A percentile compares a stretch with the other conserved stretches of the same genome.
phyloP scores from a whole-genome alignment of 1,140 invertebrate genomes.

The Zaprionus davidi region DNA sequence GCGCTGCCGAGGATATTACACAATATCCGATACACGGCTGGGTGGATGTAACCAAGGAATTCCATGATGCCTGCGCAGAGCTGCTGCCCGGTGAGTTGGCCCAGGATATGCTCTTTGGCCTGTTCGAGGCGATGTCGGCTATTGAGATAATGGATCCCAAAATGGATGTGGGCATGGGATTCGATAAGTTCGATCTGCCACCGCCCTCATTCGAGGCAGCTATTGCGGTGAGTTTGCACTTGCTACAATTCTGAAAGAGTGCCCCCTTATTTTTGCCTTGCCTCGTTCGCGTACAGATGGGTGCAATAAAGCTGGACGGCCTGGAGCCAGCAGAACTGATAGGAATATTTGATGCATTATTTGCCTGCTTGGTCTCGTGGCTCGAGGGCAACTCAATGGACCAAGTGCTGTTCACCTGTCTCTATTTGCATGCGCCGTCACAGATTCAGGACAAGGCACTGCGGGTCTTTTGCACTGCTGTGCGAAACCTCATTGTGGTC shows the following conservation, averaged over 20 bases:
- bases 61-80: conserved; percentile 89
- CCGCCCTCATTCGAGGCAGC: conserved; percentile 95
- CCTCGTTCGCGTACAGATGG: conserved; percentile 85
- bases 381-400: conserved; percentile 97
- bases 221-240: conserved; percentile 87
- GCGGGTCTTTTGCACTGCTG: conserved; percentile 93
- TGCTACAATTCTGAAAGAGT: conserved; percentile 10
- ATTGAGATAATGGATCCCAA: conserved; percentile 99
- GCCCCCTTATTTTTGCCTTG: neutral
- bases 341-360: conserved; percentile 96
- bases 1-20: conserved; percentile 71
- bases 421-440: conserved; percentile 96
- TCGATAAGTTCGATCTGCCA: conserved; percentile 93
- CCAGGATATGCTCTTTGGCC: conserved; percentile 95
- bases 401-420: conserved; percentile 98
- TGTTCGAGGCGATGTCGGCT: conserved; percentile 99
- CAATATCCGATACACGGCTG: conserved; percentile 85
- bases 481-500: conserved; percentile 95
- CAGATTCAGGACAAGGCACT: conserved; percentile 93
- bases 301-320: conserved; percentile 92
- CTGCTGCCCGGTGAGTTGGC: conserved; percentile 94
- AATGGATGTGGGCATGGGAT: conserved; percentile 99
- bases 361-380: conserved; percentile 97
- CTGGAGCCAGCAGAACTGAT: conserved; percentile 90
- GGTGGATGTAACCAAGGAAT: conserved; percentile 90